Evolutionary conservation across 2,797 vertebrate species (phyloP).

Genomic region (Lepus townsendii): DNA sequence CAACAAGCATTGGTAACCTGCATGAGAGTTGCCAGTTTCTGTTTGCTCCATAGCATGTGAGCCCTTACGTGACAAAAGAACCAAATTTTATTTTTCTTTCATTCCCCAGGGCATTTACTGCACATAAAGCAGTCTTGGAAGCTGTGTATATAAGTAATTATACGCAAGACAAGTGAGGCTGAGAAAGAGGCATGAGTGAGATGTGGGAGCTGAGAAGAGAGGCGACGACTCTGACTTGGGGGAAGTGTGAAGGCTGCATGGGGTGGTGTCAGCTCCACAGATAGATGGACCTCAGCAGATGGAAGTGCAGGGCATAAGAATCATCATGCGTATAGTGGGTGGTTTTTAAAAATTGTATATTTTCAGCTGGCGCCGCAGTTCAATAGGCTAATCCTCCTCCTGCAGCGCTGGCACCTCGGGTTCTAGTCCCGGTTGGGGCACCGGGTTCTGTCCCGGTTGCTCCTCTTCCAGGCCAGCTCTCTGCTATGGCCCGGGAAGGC

Average conservation of each 20-base stretch:
- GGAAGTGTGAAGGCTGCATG: neutral
- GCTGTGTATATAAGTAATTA: slow-evolving; percentile 19
- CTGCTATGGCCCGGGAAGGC: no score
- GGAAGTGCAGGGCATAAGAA: neutral
- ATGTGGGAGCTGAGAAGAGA: neutral
- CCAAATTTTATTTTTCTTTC: slow-evolving; percentile 40
- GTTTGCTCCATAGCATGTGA: slow-evolving; percentile 34
- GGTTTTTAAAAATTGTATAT: neutral
- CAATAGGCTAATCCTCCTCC: no score
- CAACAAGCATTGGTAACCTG: slow-evolving; percentile 3
- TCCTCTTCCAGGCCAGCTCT: no score
- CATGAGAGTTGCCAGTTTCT: neutral
- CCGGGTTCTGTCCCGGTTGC: no score
- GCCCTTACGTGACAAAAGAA: neutral
- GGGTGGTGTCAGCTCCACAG: neutral
- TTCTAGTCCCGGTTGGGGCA: no score
- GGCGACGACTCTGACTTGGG: neutral
- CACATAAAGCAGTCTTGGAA: neutral
- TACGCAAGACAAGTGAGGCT: neutral
- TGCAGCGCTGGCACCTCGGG: no score
- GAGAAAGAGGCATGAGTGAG: slow-evolving; percentile 8
- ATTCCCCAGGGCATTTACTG: neutral
- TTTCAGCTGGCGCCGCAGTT: no score
- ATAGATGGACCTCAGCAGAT: neutral
- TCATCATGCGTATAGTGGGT: neutral